Evolutionary conservation across 2,888 invertebrate species (phyloP).

Genomic region (Empis stercorea): DNA sequence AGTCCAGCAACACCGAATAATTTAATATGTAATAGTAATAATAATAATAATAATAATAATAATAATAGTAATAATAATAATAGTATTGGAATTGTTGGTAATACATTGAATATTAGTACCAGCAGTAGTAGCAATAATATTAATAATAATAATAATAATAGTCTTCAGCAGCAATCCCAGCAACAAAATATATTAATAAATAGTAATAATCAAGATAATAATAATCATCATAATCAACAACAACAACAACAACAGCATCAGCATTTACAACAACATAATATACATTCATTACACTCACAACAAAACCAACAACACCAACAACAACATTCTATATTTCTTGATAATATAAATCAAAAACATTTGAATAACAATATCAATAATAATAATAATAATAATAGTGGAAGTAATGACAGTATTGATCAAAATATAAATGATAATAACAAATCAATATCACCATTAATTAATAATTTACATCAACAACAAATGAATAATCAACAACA

Average conservation of each 20-base stretch:
- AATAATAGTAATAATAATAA: slow-evolving; percentile 5
- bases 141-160: slow-evolving; percentile 5
- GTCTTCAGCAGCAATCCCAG: slow-evolving; percentile 5
- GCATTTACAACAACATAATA: slow-evolving; percentile 13
- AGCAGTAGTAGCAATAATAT: slow-evolving; percentile 5
- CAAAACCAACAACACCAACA: slow-evolving; percentile 10
- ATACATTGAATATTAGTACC: slow-evolving; percentile 4
- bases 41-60: slow-evolving; percentile 1
- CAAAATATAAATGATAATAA: background rate
- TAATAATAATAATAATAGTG: background rate
- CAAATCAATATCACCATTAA: background rate
- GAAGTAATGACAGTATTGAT: background rate
- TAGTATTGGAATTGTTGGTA: background rate
- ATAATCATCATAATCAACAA: background rate
- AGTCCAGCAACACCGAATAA: slow-evolving; percentile 40
- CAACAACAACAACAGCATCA: slow-evolving; percentile 8
- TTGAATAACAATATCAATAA: slow-evolving; percentile 2
- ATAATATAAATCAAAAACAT: slow-evolving; percentile 3
- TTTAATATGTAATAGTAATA: slow-evolving; percentile 8
- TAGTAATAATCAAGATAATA: background rate
- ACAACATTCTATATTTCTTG: slow-evolving; percentile 13
- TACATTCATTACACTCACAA: slow-evolving; percentile 4
- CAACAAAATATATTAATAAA: background rate
- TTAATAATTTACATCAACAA: background rate
- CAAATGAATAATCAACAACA: too few species aligned